A percentile compares a stretch with the other conserved stretches of the same genome.
These are phyloP conservation scores for Nasonia giraulti DNA, from an alignment of 1,140 invertebrate species.

Conservation along the genomic window DNA sequence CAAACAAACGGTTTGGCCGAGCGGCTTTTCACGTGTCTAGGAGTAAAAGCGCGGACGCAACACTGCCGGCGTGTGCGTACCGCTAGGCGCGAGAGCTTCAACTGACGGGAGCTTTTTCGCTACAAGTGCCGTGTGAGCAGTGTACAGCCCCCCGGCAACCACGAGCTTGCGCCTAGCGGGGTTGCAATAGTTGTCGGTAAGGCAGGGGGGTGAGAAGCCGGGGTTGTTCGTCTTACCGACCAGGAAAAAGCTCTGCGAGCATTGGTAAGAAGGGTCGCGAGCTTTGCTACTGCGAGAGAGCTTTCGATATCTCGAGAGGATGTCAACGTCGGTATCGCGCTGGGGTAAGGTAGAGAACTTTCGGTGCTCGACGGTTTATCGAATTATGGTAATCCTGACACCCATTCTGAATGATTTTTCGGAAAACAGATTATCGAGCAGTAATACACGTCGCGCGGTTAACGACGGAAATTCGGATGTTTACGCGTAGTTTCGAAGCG, in stretches of 20 bases:
- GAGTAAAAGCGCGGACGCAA: conserved; percentile 37
- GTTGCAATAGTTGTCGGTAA: conserved; percentile 47
- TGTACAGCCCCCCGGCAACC: conserved; percentile 42
- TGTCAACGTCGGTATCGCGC: too few species aligned
- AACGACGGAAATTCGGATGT: neutral
- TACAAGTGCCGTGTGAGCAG: conserved; percentile 17
- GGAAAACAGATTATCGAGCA: neutral
- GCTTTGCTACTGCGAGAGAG: neutral
- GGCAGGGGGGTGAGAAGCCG: conserved; percentile 32
- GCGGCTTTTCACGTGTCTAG: conserved; percentile 27
- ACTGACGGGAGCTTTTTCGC: conserved; percentile 50
- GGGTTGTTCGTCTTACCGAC: neutral
- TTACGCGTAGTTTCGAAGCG: too few species aligned
- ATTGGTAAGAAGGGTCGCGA: neutral
- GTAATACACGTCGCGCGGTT: too few species aligned
- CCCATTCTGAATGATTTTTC: neutral
- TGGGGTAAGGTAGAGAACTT: neutral
- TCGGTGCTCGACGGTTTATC: neutral
- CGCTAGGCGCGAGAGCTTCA: conserved; percentile 53
- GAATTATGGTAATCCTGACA: neutral
- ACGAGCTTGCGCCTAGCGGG: neutral
- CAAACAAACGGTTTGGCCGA: neutral
- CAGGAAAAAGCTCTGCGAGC: neutral
- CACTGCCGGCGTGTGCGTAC: conserved; percentile 51
- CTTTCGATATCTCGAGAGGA: neutral